These are phyloP conservation scores for Cheirogaleus medius DNA, from an alignment of 2,113 vertebrate genomes.

Conservation along the genomic window DNA sequence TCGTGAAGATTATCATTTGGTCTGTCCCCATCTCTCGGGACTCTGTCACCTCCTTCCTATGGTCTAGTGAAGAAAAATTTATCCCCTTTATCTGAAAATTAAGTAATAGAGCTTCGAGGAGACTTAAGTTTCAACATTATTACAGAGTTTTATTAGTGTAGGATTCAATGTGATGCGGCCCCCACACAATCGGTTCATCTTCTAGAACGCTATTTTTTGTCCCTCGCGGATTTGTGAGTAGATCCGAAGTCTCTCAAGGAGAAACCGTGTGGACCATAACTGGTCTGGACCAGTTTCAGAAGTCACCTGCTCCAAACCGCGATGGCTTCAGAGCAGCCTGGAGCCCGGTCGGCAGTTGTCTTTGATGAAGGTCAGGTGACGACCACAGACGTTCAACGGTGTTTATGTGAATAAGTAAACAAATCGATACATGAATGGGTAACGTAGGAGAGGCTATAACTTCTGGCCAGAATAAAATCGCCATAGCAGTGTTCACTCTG, in stretches of 20 bases:
- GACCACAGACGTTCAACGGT: not conserved
- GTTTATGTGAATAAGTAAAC: not conserved
- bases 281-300: not conserved
- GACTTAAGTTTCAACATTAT: not conserved
- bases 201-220: not conserved
- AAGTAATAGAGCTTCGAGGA: not conserved
- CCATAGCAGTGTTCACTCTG: not conserved
- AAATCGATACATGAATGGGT: not conserved
- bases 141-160: not conserved
- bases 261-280: not conserved
- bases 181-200: not conserved
- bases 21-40: not conserved
- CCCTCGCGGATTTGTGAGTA: not conserved
- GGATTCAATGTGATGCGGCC: not conserved
- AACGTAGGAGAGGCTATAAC: not conserved
- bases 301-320: not conserved
- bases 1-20: not conserved
- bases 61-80: not conserved
- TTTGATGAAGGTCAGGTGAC: not conserved
- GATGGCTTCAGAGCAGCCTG: not conserved
- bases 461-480: not conserved
- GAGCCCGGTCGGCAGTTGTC: not conserved
- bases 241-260: not conserved
- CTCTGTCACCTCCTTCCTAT: not conserved
- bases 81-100: not conserved